A percentile compares a stretch with the other conserved stretches of the same genome.
Conservation (phyloP, 2,113 vertebrate species). For the Pseudopipra pipra region DNA sequence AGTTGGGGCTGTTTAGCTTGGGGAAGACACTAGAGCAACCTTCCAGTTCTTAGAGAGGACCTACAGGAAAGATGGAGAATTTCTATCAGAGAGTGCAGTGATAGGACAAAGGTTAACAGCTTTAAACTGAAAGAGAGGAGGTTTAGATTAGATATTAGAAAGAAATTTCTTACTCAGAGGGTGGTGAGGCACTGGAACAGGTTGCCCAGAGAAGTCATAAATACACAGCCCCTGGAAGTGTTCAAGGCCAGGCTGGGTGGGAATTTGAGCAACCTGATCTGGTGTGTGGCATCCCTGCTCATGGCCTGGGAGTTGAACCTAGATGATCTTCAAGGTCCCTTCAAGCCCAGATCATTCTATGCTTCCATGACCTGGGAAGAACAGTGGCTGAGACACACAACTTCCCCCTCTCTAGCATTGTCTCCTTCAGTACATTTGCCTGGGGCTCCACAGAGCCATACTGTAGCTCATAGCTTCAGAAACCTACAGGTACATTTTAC, state of each 20-base stretch:
- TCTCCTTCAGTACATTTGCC: background rate
- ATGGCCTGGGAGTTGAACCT: background rate
- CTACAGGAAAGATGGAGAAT: background rate
- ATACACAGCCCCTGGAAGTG: background rate
- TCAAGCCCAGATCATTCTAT: background rate
- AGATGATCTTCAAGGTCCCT: background rate
- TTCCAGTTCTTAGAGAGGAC: background rate
- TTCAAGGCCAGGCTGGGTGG: background rate
- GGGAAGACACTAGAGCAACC: no score
- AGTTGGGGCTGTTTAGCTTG: background rate
- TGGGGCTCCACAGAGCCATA: background rate
- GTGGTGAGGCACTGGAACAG: background rate
- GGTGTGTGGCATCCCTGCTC: background rate
- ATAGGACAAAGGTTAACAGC: background rate
- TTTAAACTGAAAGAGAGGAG: background rate
- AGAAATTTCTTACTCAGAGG: background rate
- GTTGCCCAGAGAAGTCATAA: background rate
- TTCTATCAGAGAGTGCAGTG: no score
- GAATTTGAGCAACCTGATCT: background rate
- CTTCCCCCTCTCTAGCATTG: background rate
- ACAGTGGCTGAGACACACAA: background rate
- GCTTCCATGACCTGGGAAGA: background rate
- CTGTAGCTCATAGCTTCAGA: background rate
- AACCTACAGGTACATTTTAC: background rate
- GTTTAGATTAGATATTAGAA: background rate